These are phyloP conservation scores for Limenitis camilla DNA, from an alignment of 2,888 invertebrate species.

Conservation along the genomic window DNA sequence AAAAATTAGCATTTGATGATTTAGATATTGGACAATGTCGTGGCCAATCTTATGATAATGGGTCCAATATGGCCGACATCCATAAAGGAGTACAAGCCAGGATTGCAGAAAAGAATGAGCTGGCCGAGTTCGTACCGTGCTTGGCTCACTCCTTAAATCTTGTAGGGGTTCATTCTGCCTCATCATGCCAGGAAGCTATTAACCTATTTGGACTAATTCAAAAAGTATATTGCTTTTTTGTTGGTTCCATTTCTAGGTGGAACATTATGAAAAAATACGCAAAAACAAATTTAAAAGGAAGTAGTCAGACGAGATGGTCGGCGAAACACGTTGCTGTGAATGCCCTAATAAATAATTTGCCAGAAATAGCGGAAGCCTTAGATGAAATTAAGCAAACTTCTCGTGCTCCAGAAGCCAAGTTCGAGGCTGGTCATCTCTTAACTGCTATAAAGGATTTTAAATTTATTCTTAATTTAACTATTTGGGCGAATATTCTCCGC, in stretches of 20 bases:
- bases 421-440: conserved; percentile 22
- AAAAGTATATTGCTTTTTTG: conserved; percentile 30
- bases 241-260: conserved; percentile 26
- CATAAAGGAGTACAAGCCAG: conserved; percentile 35
- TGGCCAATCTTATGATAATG: conserved; percentile 34
- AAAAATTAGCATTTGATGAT: too few relatives aligned
- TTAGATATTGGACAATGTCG: conserved; percentile 30
- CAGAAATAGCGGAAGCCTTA: conserved; percentile 21
- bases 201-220: conserved; percentile 30
- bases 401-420: conserved; percentile 25
- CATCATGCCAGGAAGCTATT: too few relatives aligned
- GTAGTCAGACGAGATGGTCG: conserved; percentile 26
- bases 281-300: conserved; percentile 24
- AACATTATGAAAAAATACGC: conserved; percentile 24
- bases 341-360: conserved; percentile 25
- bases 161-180: conserved; percentile 28
- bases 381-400: conserved; percentile 21
- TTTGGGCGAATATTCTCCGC: conserved; percentile 27
- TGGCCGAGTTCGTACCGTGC: conserved; percentile 34
- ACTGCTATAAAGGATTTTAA: conserved; percentile 22
- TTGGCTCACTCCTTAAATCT: conserved; percentile 34
- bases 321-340: conserved; percentile 23
- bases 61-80: conserved; percentile 34
- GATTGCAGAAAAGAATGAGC: conserved; percentile 31
- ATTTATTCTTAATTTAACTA: conserved; percentile 24